A percentile compares a stretch with the other conserved stretches of the same genome.
Conservation (phyloP, 2,888 invertebrate genomes). For the Hirtodrosophila alboralis region DNA sequence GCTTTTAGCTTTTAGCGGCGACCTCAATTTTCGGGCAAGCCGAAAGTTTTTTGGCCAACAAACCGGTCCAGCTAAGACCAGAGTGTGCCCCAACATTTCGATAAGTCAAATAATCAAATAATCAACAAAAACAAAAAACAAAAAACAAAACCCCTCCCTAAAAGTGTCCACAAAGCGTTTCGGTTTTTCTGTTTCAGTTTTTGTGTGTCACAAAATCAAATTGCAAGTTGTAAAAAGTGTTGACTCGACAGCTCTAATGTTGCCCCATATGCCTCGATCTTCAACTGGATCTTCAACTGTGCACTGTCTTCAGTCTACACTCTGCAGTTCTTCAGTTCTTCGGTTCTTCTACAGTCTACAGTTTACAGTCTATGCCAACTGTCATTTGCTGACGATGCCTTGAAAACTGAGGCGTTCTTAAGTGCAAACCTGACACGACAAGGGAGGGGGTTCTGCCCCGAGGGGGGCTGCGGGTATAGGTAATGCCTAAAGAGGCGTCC, state of each 20-base stretch:
- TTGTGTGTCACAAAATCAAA: slow-evolving; percentile 34
- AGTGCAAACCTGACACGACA: slow-evolving; percentile 1
- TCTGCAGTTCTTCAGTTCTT: too few relatives aligned
- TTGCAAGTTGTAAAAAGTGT: slow-evolving; percentile 30
- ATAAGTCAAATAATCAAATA: too few relatives aligned
- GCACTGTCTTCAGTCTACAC: neutral
- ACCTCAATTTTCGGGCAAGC: slow-evolving; percentile 57
- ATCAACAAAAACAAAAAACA: neutral
- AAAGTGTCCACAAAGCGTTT: slow-evolving; percentile 31
- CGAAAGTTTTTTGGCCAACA: slow-evolving; percentile 50
- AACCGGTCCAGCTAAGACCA: slow-evolving; percentile 49
- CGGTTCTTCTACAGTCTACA: too few relatives aligned
- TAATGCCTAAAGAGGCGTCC: slow-evolving; percentile 1
- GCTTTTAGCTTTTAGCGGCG: slow-evolving; percentile 52
- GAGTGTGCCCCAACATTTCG: slow-evolving; percentile 1
- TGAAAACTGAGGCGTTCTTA: slow-evolving; percentile 34
- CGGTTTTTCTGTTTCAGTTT: too few relatives aligned
- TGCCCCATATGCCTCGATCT: too few relatives aligned
- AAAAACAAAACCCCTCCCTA: neutral
- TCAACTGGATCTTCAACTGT: neutral
- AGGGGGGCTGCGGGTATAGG: neutral
- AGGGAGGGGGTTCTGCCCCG: too few relatives aligned
- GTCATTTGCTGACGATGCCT: slow-evolving; percentile 43
- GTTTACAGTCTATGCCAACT: slow-evolving; percentile 3
- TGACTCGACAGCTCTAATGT: slow-evolving; percentile 8